These are phyloP conservation scores for Malurus elegans DNA, from an alignment of 2,113 vertebrate genomes.

Conservation along the genomic window DNA sequence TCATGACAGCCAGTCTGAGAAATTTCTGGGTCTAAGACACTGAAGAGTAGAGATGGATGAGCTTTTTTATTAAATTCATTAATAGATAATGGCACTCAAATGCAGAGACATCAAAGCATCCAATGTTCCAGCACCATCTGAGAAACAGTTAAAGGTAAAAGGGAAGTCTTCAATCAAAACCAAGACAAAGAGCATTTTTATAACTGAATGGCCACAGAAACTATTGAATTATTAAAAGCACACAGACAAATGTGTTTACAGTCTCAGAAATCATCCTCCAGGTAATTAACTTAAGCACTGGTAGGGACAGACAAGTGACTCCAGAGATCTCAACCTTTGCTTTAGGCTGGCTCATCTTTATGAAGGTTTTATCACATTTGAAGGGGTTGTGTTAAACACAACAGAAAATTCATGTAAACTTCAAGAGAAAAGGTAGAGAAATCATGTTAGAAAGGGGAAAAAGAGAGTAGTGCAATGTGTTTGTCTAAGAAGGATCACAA, in stretches of 20 bases:
- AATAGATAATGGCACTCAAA: not conserved
- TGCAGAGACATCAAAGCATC: not conserved
- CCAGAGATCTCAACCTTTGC: not conserved
- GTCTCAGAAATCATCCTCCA: not conserved
- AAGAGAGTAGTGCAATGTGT: not conserved
- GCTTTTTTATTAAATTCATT: not conserved
- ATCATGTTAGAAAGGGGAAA: not conserved
- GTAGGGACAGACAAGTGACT: not conserved
- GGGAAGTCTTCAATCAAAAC: not conserved
- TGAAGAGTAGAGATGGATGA: not conserved
- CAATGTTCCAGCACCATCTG: not conserved
- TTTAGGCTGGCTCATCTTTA: not conserved
- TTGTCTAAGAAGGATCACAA: not conserved
- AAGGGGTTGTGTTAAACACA: accelerated
- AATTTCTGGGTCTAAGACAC: not conserved
- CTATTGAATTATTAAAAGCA: not conserved
- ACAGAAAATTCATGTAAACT: not conserved
- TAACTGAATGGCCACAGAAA: not conserved
- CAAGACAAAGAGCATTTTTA: not conserved
- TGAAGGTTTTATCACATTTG: not conserved
- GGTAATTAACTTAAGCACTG: not conserved
- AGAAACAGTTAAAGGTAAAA: not conserved
- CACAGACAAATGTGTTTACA: not conserved
- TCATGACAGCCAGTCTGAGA: not conserved
- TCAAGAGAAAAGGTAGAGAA: not conserved